Evolutionary conservation across 2,888 invertebrate genomes (phyloP).

Genomic region (Hemithea aestivaria): DNA sequence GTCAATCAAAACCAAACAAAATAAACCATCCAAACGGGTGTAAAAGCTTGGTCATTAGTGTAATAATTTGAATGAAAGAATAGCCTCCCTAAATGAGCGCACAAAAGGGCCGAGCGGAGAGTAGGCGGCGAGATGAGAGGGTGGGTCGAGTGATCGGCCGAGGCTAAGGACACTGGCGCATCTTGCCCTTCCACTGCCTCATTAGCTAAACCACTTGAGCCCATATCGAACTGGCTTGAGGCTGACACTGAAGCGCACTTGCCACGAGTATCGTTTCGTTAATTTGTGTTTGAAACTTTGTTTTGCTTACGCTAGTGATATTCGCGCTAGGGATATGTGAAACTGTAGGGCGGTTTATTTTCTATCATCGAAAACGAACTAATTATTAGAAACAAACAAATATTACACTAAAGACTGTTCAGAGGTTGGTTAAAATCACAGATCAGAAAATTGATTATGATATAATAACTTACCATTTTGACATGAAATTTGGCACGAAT

Average conservation of each 20-base stretch:
- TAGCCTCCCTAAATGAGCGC: slow-evolving; percentile 33
- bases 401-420: too few relatives aligned
- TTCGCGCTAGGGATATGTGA: too few relatives aligned
- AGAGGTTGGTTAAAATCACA: too few relatives aligned
- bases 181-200: slow-evolving; percentile 53
- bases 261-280: slow-evolving; percentile 3
- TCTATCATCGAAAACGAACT: too few relatives aligned
- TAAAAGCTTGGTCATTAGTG: slow-evolving; percentile 12
- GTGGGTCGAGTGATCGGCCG: slow-evolving; percentile 57
- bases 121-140: slow-evolving; percentile 23
- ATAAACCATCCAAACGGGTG: too few relatives aligned
- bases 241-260: slow-evolving; percentile 22
- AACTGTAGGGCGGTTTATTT: too few relatives aligned
- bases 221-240: slow-evolving; percentile 39
- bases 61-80: slow-evolving; percentile 34
- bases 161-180: slow-evolving; percentile 52
- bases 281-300: slow-evolving; percentile 5
- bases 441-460: too few relatives aligned
- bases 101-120: slow-evolving; percentile 27
- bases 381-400: too few relatives aligned
- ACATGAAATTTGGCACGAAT: too few relatives aligned
- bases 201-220: slow-evolving; percentile 49
- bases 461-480: too few relatives aligned
- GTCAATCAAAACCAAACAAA: too few relatives aligned
- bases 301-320: too few relatives aligned